These are phyloP conservation scores for Nibea albiflora DNA, from an alignment of 2,113 vertebrate species.

Conservation along the genomic window DNA sequence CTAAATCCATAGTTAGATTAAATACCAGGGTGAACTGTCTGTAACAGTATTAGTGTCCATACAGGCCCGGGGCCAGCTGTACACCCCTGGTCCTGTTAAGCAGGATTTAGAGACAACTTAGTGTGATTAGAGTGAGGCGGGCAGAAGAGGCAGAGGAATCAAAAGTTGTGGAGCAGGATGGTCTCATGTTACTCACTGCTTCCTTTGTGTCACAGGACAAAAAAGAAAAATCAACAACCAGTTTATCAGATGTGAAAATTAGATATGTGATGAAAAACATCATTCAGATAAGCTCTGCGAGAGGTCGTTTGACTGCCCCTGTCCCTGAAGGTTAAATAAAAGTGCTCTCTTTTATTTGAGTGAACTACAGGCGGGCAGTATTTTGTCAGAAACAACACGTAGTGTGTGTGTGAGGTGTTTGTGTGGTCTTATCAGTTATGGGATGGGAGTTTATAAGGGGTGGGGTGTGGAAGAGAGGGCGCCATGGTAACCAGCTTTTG, in stretches of 20 bases:
- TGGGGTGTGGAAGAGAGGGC: constrained; percentile 25
- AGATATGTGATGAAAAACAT: constrained; percentile 4
- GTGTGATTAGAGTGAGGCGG: constrained; percentile 71
- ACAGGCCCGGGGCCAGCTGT: constrained; percentile 67
- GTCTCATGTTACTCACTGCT: constrained; percentile 11
- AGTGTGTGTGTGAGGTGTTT: constrained; percentile 39
- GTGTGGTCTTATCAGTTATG: constrained; percentile 22
- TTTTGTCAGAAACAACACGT: constrained; percentile 13
- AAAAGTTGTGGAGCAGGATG: constrained; percentile 39
- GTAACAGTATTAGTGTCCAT: constrained; percentile 74
- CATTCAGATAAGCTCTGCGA: background rate
- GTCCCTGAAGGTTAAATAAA: constrained; percentile 43
- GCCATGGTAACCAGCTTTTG: constrained; percentile 61
- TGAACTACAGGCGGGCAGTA: constrained; percentile 8
- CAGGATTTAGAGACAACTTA: constrained; percentile 81
- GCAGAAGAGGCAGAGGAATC: constrained; percentile 46
- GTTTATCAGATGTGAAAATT: constrained; percentile 30
- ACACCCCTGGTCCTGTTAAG: constrained; percentile 71
- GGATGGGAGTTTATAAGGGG: constrained; percentile 17
- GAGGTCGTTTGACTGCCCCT: background rate
- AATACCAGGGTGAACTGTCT: constrained; percentile 72
- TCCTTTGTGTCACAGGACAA: constrained; percentile 19
- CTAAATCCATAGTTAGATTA: constrained; percentile 83
- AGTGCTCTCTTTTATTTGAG: too few species aligned
- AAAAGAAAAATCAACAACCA: background rate